Percentiles rank a stretch among this genome's conserved stretches.
Conservation (phyloP, 2,888 invertebrate species). For the Ichneumon xanthorius region DNA sequence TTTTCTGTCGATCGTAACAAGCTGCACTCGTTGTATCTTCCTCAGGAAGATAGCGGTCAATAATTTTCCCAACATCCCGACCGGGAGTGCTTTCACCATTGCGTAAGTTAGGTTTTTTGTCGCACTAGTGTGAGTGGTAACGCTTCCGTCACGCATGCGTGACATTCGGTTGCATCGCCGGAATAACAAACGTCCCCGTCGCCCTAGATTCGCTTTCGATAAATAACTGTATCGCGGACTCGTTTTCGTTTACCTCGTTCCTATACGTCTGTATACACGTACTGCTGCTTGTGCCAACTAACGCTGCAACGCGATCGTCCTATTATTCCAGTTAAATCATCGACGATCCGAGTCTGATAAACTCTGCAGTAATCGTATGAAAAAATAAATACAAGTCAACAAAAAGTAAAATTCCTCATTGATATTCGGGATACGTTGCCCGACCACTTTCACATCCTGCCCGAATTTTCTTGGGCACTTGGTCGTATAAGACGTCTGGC, state of each 20-base stretch:
- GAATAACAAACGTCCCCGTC: conserved; percentile 71
- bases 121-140: conserved; percentile 77
- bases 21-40: neutral
- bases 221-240: conserved; percentile 59
- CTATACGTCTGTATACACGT: neutral
- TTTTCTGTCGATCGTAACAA: neutral
- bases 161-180: conserved; percentile 42
- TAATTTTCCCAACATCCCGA: conserved; percentile 72
- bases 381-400: neutral
- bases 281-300: conserved; percentile 42
- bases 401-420: conserved; percentile 40
- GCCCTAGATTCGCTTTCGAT: conserved; percentile 67
- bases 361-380: neutral
- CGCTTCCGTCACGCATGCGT: conserved; percentile 78
- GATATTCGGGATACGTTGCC: conserved; percentile 36
- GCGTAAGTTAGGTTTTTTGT: conserved; percentile 75
- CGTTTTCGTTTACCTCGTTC: conserved; percentile 20
- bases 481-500: neutral
- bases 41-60: conserved; percentile 66
- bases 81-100: conserved; percentile 78
- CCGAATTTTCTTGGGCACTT: conserved; percentile 38
- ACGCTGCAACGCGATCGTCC: conserved; percentile 9
- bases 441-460: conserved; percentile 67
- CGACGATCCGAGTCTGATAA: neutral
- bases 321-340: conserved; percentile 23